Evolutionary conservation across 2,888 invertebrate genomes (phyloP).

Genomic region (Rhopalosiphum nymphaeae): DNA sequence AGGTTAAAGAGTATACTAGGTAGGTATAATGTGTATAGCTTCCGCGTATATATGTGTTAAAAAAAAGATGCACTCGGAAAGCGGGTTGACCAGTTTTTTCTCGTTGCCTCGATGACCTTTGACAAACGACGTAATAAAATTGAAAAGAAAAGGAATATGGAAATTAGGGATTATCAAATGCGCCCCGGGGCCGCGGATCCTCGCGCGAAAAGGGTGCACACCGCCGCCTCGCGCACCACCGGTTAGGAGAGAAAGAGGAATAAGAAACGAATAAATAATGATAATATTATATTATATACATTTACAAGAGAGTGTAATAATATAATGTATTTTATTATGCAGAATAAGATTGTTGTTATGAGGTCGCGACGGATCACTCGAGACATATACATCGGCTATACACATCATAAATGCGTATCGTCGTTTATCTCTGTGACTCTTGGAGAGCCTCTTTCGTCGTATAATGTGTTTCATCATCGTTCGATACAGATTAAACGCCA

Average conservation of each 20-base stretch:
- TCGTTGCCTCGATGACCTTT: slow-evolving; percentile 52
- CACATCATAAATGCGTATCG: background rate
- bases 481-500: slow-evolving; percentile 34
- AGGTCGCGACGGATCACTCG: slow-evolving; percentile 35
- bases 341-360: background rate
- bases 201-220: background rate
- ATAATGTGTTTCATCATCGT: slow-evolving; percentile 31
- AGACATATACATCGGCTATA: background rate
- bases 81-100: slow-evolving; percentile 62
- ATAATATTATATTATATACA: background rate
- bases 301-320: background rate
- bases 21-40: slow-evolving; percentile 18
- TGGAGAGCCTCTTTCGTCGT: background rate
- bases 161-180: slow-evolving; percentile 61
- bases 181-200: background rate
- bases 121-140: slow-evolving; percentile 56
- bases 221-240: background rate
- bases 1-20: background rate
- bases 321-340: background rate
- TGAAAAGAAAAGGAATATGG: slow-evolving; percentile 64
- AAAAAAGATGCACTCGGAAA: background rate
- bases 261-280: slow-evolving; percentile 29
- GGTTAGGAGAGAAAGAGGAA: background rate
- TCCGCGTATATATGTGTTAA: slow-evolving; percentile 27
- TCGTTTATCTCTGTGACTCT: slow-evolving; percentile 31